Conservation (phyloP, 2,797 vertebrate species). For the Phylloscopus collybita region DNA sequence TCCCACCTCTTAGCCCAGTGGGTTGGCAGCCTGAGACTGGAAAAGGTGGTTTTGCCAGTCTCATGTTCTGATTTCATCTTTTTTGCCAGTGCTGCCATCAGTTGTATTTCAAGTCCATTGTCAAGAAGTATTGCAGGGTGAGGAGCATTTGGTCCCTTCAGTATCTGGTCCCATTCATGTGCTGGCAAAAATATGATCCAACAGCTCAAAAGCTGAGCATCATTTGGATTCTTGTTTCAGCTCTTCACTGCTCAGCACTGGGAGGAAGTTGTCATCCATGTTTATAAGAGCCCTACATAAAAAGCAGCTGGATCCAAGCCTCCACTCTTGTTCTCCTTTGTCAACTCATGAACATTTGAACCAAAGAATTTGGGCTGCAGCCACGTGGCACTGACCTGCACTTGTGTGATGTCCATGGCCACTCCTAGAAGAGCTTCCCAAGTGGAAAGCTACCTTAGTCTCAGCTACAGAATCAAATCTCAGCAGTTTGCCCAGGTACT, state of each 20-base stretch:
- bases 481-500: neutral
- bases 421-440: neutral
- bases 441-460: neutral
- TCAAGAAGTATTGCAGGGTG: neutral
- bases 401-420: neutral
- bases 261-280: neutral
- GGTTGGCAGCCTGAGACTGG: neutral
- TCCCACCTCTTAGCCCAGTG: neutral
- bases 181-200: neutral
- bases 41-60: neutral
- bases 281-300: neutral
- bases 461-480: neutral
- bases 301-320: neutral
- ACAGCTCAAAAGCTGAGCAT: neutral
- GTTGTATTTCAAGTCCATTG: neutral
- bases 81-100: neutral
- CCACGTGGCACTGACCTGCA: neutral
- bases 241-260: neutral
- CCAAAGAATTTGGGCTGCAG: neutral
- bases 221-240: neutral
- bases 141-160: neutral
- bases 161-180: neutral
- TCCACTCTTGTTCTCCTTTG: fast-evolving
- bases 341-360: neutral
- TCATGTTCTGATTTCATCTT: neutral